A percentile compares a stretch with the other conserved stretches of the same genome.
These are phyloP conservation scores for Phainopepla nitens DNA, from an alignment of 2,113 vertebrate species.

Conservation along the genomic window DNA sequence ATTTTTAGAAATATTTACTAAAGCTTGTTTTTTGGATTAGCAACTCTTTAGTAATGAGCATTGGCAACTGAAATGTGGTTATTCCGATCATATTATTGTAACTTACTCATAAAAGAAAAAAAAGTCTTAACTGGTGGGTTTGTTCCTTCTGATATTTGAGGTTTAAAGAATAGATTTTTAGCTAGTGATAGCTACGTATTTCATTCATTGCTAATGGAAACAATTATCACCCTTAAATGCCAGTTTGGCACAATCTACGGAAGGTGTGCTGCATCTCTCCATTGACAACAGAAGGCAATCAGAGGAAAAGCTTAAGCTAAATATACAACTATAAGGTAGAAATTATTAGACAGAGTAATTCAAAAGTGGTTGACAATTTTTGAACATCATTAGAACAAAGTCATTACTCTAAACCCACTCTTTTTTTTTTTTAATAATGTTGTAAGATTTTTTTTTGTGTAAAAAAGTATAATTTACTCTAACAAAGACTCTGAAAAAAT, in stretches of 20 bases:
- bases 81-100: background rate
- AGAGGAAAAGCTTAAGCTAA: background rate
- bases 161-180: background rate
- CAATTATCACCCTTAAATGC: background rate
- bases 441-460: background rate
- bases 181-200: background rate
- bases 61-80: background rate
- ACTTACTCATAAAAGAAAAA: background rate
- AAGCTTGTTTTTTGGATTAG: background rate
- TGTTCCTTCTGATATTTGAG: background rate
- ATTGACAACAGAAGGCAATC: background rate
- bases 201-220: background rate
- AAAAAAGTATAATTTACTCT: background rate
- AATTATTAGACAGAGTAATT: background rate
- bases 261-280: background rate
- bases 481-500: background rate
- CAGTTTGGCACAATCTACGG: background rate
- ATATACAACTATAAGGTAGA: background rate
- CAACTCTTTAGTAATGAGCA: background rate
- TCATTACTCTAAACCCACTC: background rate
- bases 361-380: background rate
- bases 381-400: background rate
- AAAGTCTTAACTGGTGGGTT: background rate
- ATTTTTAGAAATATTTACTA: background rate
- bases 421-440: background rate